Evolutionary conservation across 2,113 vertebrate genomes (phyloP).

Genomic region (Atrichornis clamosus): DNA sequence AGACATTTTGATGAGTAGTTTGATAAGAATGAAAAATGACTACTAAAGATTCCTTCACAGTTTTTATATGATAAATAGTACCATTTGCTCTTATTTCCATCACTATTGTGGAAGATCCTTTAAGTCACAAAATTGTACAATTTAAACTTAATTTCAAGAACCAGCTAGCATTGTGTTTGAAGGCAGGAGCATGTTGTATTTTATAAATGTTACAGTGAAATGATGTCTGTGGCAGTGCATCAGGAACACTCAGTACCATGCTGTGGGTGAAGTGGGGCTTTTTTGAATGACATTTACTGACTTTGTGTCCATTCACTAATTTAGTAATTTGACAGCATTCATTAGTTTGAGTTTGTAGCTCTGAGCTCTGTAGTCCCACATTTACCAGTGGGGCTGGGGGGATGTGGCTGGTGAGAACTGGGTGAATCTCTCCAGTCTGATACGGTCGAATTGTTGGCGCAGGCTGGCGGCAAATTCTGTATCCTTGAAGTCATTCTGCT

Average conservation of each 20-base stretch:
- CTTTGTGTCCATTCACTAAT: neutral
- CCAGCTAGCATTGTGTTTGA: neutral
- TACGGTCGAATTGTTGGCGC: accelerated
- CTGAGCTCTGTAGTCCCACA: neutral
- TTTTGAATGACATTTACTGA: neutral
- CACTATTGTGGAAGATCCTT: neutral
- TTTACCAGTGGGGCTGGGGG: neutral
- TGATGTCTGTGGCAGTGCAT: neutral
- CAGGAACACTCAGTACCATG: neutral
- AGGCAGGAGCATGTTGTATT: neutral
- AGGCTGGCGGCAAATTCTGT: neutral
- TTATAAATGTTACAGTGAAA: neutral
- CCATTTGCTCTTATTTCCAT: neutral
- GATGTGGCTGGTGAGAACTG: neutral
- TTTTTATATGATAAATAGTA: neutral
- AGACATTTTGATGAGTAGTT: conserved; percentile 18
- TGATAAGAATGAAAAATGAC: neutral
- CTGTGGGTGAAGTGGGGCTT: neutral
- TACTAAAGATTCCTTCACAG: neutral
- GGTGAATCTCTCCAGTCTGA: neutral
- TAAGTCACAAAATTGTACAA: neutral
- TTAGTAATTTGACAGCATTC: neutral
- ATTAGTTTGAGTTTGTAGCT: neutral
- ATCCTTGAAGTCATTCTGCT: neutral
- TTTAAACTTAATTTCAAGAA: conserved; percentile 42